These are phyloP conservation scores for Limenitis camilla DNA, from an alignment of 2,888 invertebrate species.

Conservation along the genomic window DNA sequence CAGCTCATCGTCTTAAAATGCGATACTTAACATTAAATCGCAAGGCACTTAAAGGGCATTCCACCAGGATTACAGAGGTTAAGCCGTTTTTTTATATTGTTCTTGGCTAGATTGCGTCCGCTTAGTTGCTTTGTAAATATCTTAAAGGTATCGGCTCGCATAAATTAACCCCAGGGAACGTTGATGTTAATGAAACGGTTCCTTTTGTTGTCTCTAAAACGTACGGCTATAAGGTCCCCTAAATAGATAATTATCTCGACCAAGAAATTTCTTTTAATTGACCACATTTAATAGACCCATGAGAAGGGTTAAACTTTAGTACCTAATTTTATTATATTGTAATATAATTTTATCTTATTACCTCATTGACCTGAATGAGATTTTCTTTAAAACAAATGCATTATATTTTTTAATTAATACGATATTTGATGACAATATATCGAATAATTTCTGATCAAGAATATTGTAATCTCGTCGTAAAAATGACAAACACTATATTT, in stretches of 20 bases:
- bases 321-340: too few species aligned
- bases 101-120: constrained; percentile 50
- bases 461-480: too few species aligned
- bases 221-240: constrained; percentile 58
- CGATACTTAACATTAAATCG: constrained; percentile 72
- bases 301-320: too few species aligned
- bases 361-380: too few species aligned
- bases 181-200: constrained; percentile 64
- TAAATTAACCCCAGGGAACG: constrained; percentile 56
- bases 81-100: constrained; percentile 54
- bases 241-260: constrained; percentile 50
- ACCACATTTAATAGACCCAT: constrained; percentile 40
- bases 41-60: constrained; percentile 63
- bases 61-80: constrained; percentile 54
- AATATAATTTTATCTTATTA: too few species aligned
- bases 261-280: constrained; percentile 31
- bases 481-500: too few species aligned
- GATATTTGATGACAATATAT: too few species aligned
- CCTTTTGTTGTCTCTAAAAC: constrained; percentile 63
- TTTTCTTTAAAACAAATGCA: too few species aligned
- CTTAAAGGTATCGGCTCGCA: constrained; percentile 65
- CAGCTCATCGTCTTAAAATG: constrained; percentile 59
- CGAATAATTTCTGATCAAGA: too few species aligned
- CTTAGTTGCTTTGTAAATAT: constrained; percentile 68
- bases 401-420: too few species aligned